Conservation (phyloP, 2,113 vertebrate species). For the Odontophorus gujanensis region DNA sequence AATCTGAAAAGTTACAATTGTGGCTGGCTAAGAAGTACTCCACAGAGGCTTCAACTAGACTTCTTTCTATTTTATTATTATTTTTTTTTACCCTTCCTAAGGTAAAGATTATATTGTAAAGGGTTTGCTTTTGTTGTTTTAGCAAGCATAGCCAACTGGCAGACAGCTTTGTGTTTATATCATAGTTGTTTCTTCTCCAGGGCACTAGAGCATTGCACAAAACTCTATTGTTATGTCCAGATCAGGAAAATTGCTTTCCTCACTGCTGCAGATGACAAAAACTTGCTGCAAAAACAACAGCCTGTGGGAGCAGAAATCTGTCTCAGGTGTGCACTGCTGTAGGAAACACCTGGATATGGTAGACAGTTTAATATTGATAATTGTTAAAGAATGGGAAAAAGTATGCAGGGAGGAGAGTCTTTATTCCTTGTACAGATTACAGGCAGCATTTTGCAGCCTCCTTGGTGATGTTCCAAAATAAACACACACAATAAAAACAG, state of each 20-base stretch:
- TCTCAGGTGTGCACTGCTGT: neutral
- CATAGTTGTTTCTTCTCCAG: neutral
- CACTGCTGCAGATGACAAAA: neutral
- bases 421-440: neutral
- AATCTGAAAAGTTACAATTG: neutral
- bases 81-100: neutral
- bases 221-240: neutral
- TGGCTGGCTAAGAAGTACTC: neutral
- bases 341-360: neutral
- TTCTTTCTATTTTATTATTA: neutral
- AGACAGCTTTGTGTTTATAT: neutral
- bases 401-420: neutral
- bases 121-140: slow-evolving; percentile 11
- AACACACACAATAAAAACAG: neutral
- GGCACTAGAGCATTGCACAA: neutral
- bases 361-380: neutral
- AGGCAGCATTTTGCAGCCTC: neutral
- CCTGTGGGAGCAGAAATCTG: neutral
- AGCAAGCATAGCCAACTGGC: slow-evolving; percentile 14
- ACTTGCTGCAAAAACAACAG: neutral
- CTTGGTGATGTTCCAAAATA: neutral
- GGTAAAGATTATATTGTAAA: slow-evolving; percentile 6
- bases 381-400: neutral
- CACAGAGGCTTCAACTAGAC: neutral
- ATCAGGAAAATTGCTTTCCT: neutral